Base-by-base conservation (phyloP, 2,113 vertebrate genomes). In the Parotia lawesii region DNA sequence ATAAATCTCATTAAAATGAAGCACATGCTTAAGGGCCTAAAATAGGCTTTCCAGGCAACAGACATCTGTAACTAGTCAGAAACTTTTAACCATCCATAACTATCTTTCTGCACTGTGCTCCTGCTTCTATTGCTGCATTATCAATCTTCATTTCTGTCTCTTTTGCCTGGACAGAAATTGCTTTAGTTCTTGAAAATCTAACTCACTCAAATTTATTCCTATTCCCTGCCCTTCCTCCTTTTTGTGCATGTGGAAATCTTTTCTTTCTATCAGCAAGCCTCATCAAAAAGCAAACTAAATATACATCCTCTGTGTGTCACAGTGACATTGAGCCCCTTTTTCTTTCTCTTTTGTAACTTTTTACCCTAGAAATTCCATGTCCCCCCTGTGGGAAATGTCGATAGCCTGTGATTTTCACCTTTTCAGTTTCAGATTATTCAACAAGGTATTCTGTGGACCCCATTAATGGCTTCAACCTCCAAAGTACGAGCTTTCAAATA, bases 21-120 rank as follows among this genome's bases (percentile, higher is more conserved):
- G 27, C 44, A 83, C 20, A 3, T 87, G 71, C 81, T 73, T 67
- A 89, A 66, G 47, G 17, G 25, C 24, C 69, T 93, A 51, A 89
- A 93, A 87, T 73, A 87, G 35, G 10, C n/a, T 93, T 38, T 87
- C 72, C 47, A 58, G 38, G 85, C 60, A 88, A 88, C 50, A 72
- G 84, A 87, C 74, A 83, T 93, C 77, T 93, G 51, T 90, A 91
- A 89, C 89, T 85, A 80, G 91, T 85, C 83, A 93, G 71, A 94
- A 95, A 95, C 51, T 90, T 89, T 93, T 93, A 96, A 91, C 95
- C 95, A 94, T 93, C 89, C 94, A 93, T 94, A 95, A 83, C 94
- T 96, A 96, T 93, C 91, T 94, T 93, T 91, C 67, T 95, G 78
- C 79, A 88, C 72, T 77, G 44, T 90, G 82, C 60, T 95, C 29